Conservation (phyloP, 1,140 invertebrate species). For the Scylla paramamosain region DNA sequence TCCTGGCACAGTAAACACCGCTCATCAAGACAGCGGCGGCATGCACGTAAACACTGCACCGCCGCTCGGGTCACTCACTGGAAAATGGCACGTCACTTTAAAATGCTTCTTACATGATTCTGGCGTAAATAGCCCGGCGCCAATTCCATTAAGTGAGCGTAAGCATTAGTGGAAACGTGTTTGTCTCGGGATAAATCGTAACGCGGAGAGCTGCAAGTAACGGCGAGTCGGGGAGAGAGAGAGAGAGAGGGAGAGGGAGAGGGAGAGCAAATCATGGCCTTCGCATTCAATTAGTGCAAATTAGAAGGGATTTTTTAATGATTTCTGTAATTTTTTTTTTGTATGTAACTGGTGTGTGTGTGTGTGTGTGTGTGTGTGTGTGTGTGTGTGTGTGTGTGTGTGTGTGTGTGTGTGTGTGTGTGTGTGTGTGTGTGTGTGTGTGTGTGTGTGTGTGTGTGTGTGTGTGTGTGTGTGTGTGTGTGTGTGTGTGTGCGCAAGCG, state of each 20-base stretch:
- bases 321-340: not conserved
- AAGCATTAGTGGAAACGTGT: not conserved
- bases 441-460: constrained; percentile 36
- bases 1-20: no score
- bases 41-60: no score
- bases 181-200: not conserved
- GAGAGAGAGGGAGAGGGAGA: not conserved
- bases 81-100: not conserved
- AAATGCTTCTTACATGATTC: not conserved
- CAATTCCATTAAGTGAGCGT: constrained; percentile 2
- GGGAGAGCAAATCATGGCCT: not conserved
- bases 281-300: constrained; percentile 4
- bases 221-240: not conserved
- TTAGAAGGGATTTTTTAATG: not conserved
- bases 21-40: not conserved
- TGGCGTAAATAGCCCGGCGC: not conserved
- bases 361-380: constrained; percentile 36
- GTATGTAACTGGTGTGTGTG: not conserved
- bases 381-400: constrained; percentile 33
- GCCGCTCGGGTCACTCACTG: no score
- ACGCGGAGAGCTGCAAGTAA: not conserved
- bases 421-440: constrained; percentile 33
- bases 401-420: constrained; percentile 44
- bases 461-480: constrained; percentile 41
- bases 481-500: not conserved